Evolutionary conservation across 1,140 invertebrate genomes (phyloP), one percentile per base, ranked within the genome.

Genomic region (Ericerus pela): DNA sequence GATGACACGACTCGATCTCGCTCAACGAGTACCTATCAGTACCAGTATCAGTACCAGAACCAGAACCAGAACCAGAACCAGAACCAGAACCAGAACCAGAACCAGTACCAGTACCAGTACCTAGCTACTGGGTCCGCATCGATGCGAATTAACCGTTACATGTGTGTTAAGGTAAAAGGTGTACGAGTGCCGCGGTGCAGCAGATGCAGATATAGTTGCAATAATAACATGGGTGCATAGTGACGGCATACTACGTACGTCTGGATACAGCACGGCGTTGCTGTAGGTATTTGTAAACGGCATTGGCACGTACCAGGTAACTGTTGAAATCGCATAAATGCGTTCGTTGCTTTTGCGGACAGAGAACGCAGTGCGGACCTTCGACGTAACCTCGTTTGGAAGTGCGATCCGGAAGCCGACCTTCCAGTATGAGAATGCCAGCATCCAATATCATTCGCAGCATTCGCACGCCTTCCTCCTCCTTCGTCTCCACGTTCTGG

Each of bases 301-400:
- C 18, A n/a, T 27, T 12, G 12, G 20, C 6, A 58, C 28, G 8
- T 38, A 53, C 30, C 30, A 30, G 37, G 31, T 37, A 54, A 24
- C 56, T 53, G 28, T 31, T 47, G 12, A 56, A 29, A 54, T 53
- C 33, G 30, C 54, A 54, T 30, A 59, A 47, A 56, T 60, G 57
- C 10, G 30, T 18, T 22, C 27, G 55, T 12, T n/a, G 55, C n/a
- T n/a, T n/a, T 20, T 41, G 51, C 63, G 71, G 66, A 55, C 72
- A 58, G 37, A 65, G 69, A 57, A 72, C 62, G 69, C 81, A 84
- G 64, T 86, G 83, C 5, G 81, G 81, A 18, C 83, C 82, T 66
- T 84, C 81, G 59, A 75, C 75, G 67, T 82, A 80, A 12, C 58
- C 61, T 28, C 58, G 53, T 31, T 47, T 55, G 14, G 55, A 57